Evolutionary conservation across 2,797 vertebrate genomes (phyloP), one percentile per base, ranked within the genome.

Genomic region (Sebastes aleutianus): DNA sequence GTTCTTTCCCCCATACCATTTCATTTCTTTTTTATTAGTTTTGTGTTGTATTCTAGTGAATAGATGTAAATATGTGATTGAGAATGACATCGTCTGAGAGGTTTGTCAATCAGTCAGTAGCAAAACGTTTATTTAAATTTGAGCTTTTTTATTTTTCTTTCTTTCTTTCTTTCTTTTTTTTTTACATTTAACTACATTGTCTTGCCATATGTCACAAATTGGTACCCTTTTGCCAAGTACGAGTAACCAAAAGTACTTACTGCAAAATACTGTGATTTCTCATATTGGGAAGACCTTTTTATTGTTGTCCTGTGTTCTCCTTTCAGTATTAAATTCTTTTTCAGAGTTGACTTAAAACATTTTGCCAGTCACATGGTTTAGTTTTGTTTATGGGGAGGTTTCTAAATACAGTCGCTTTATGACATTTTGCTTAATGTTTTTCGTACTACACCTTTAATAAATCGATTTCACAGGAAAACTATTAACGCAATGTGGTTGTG

Each of bases 211-310:
- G 92, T 94, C 93, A 93, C 87, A 88, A 91, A 90, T 95, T 95
- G 95, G 95, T 96, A 95, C 95, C 53, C 85, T 89, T 93, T 96
- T 96, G 94, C 94, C 79, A 87, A 95, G 94, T 96, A 94, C 93
- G 89, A 86, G 69, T 89, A 88, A 94, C 89, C 89, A 86, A 88
- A 91, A 92, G 94, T 96, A 95, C 94, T 95, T 91, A 5, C 69
- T 90, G 94, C 93, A 95, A 93, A 95, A 94, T 90, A 73, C 89
- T 89, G 92, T 88, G 91, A 95, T 96, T 96, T 96, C 96, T 96
- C 96, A 96, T 96, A 96, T 96, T 96, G 96, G 95, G 96, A 96
- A 96, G 96, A 95, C 91, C 71, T 90, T 93, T 74, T 94, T 93
- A 89, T 90, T 91, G 76, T 92, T 93, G 88, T 93, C 87, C 92